These are phyloP conservation scores for Heliconius eleuchia DNA, from an alignment of 1,140 invertebrate genomes.

Conservation along the genomic window DNA sequence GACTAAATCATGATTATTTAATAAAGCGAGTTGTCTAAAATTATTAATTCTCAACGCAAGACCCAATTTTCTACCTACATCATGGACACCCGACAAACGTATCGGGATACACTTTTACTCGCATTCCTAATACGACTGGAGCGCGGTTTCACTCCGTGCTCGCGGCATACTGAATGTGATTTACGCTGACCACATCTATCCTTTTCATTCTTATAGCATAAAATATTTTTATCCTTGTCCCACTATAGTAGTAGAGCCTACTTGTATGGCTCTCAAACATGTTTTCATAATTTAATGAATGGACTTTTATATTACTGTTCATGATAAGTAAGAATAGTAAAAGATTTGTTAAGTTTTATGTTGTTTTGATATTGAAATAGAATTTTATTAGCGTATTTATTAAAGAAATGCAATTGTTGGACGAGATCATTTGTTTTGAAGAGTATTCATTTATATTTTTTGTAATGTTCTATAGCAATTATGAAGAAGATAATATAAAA, in stretches of 20 bases:
- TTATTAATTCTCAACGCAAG: not conserved
- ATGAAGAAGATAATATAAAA: no score
- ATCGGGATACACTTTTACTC: constrained; percentile 65
- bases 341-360: not conserved
- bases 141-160: constrained; percentile 58
- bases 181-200: constrained; percentile 28
- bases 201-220: not conserved
- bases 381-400: not conserved
- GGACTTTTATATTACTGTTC: constrained; percentile 5
- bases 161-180: constrained; percentile 55
- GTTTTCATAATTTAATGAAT: constrained; percentile 14
- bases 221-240: not conserved
- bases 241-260: constrained; percentile 5
- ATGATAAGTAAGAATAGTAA: not conserved
- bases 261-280: not conserved
- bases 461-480: no score
- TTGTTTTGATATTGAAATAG: not conserved
- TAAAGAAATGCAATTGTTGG: no score
- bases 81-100: constrained; percentile 39
- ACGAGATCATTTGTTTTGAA: not conserved
- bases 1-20: no score
- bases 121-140: constrained; percentile 57
- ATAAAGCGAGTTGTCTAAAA: not conserved
- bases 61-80: constrained; percentile 13
- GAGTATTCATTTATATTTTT: not conserved